Evolutionary conservation across 2,113 vertebrate genomes (phyloP), one percentile per base, ranked within the genome.

Genomic region (Epinephelus moara): DNA sequence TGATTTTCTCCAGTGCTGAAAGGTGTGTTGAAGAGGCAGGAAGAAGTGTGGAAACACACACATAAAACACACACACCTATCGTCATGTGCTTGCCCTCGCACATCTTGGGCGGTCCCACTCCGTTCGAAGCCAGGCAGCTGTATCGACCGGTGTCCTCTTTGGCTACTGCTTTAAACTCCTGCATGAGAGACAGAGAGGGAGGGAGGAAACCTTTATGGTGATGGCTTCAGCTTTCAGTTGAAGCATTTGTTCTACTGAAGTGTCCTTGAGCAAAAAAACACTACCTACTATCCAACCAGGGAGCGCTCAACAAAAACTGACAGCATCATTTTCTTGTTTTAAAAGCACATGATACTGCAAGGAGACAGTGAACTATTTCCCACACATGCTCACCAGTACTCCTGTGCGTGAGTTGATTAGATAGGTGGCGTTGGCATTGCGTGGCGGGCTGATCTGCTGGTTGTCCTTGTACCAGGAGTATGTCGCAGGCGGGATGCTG

Each of bases 401-500:
- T 82, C 97, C 97, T 12, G 96, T 95, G 78, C 89, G 93, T 0
- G 80, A 76, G 92, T 97, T 94, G 92, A 97, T 85, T 25, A 90
- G 89, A 74, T 96, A 97, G 18, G 96, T 96, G 64, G 92, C 75
- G 77, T 97, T 97, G 88, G 80, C 59, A 47, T 64, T 85, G 62
- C 85, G 95, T 1, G 85, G 40, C 13, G 6, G 9, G n/a, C 37
- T 80, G 57, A 98, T 91, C 9, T 49, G 77, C 67, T 90, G 7
- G 30, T 93, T 95, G 11, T 98, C 94, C 91, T 96, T 98, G 93
- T 94, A 98, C 97, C 97, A 98, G 6, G 85, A 94, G 91, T 98
- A 98, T 0, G 95, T 95, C 0, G 97, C 96, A 0, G 97, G 95
- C 2, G 97, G 97, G 56, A 96, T 96, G 17, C 97, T 96, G 83